Evolutionary conservation across 1,140 invertebrate species (phyloP), one percentile per base, ranked within the genome.

Genomic region (Halesus radiatus): DNA sequence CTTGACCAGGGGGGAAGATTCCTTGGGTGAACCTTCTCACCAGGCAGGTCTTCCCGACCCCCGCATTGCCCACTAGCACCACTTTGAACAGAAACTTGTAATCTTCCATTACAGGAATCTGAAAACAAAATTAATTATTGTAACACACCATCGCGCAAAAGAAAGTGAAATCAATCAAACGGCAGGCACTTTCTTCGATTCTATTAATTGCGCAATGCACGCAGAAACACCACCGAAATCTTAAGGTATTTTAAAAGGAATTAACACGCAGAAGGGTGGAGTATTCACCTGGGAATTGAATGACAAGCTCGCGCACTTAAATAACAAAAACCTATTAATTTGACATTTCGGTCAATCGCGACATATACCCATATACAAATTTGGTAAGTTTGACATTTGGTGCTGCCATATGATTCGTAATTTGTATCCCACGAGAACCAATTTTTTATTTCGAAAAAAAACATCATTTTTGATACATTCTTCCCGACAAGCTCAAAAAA

Each of bases 51-150:
- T 98, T 98, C 37, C 97, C 97, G 81, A 98, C 97, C 50, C 97
- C 97, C 84, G 97, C 96, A 91, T 98, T 98, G 52, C 97, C 97
- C 80, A 98, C 96, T 56, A 98, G 89, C 70, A 98, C 97, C 84
- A 99, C 97, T 95, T 99, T 99, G 88, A 99, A 99, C 81, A 98
- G 91, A 92, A 98, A 99, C 90, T 98, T 98, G 89, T 98, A 98
- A 91, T 99, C 97, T 90, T 99, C 97, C 97, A 99, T 99, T 62
- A 80, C 78, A 82, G 78, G 68, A 32, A 80, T 79, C 75, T 83
- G 70, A 76, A 83, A 80, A 79, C 20, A 74, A 74, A 74, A 54
- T 54, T 74, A 74, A 74, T 15, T 76, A 76, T 32, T 45, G 37
- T 45, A 76, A 76, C 22, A 60, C 74, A 45, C 52, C 32, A 37